A percentile compares a stretch with the other conserved stretches of the same genome.
These are phyloP conservation scores for Phylloscopus trochilus DNA, from an alignment of 2,113 vertebrate species.

Conservation along the genomic window DNA sequence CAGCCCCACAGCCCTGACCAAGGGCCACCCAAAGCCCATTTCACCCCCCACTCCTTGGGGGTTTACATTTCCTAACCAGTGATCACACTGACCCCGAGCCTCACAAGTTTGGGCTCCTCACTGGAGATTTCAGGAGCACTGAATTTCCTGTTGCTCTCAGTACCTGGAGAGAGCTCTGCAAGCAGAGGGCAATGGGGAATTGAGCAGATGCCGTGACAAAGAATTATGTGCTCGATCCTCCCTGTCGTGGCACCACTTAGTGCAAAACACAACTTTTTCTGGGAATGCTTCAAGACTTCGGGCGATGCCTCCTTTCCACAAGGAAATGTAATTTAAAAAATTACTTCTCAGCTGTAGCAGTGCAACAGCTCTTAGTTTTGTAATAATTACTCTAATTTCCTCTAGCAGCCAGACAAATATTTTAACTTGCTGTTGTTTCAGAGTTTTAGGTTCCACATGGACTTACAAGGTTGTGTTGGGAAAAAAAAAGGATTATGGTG, in stretches of 20 bases:
- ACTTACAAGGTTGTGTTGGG: not conserved
- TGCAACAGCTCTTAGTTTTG: not conserved
- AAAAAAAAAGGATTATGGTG: not conserved
- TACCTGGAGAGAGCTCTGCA: not conserved
- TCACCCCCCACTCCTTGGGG: not conserved
- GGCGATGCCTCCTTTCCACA: not conserved
- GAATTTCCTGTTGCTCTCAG: not conserved
- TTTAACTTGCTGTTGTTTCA: not conserved
- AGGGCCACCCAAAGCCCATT: not conserved
- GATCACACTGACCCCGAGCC: not conserved
- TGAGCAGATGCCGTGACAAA: not conserved
- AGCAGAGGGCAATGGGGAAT: not conserved
- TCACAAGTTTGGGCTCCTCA: not conserved
- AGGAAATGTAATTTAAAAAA: not conserved
- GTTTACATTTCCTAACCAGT: not conserved
- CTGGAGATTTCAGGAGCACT: not conserved
- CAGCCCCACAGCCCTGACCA: not conserved
- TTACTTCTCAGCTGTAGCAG: too few relatives aligned
- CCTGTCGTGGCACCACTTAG: not conserved
- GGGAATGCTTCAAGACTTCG: not conserved
- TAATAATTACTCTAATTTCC: not conserved
- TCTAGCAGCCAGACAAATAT: not conserved
- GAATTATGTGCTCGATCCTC: not conserved
- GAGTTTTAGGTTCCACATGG: not conserved
- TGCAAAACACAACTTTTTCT: not conserved